Evolutionary conservation across 2,797 vertebrate genomes (phyloP), one percentile per base, ranked within the genome.

Genomic region (Phrynocephalus forsythii): DNA sequence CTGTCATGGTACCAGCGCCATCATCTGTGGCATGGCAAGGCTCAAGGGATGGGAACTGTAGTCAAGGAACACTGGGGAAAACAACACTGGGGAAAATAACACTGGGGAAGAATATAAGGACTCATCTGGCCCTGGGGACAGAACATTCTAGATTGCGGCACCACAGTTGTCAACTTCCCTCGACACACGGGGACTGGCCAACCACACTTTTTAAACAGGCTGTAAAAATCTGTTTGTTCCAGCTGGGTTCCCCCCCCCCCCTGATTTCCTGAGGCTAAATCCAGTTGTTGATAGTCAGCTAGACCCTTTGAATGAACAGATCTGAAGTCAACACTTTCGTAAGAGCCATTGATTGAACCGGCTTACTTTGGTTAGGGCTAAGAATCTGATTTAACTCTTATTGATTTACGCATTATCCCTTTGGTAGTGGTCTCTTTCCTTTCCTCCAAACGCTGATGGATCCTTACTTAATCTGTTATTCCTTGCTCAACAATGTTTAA

Each of bases 221-320:
- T 44, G 38, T 44, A 44, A 44, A 44, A 44, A 44, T 44, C 38
- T 5, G 38, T 44, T 44, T 44, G 38, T 44, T 44, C 38, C 38
- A 4, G 38, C 38, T 44, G 38, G 33, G 33, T 60, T 63, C 5
- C 5, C 15, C 15, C 0, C 5, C 5, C 15, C 15, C 0, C 16
- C 60, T 63, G 18, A 63, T 63, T 63, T 16, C 60, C 60, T 20
- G 18, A 16, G 60, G 60, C 60, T 63, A 63, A 63, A 63, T 63
- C 52, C 52, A 56, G 52, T 56, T 9, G 52, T 13, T 56, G 52
- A 56, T 56, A 6, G 52, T 56, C 38, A 15, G 60, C 60, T 20
- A 63, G 60, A 63, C 16, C 60, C 60, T 20, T 20, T 63, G 60
- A 63, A 16, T 63, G 60, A 63, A 15, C 18, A 18, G 60, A 16